A percentile compares a stretch with the other conserved stretches of the same genome.
Conservation (phyloP, 2,888 invertebrate genomes). For the Acrobasis repandana region DNA sequence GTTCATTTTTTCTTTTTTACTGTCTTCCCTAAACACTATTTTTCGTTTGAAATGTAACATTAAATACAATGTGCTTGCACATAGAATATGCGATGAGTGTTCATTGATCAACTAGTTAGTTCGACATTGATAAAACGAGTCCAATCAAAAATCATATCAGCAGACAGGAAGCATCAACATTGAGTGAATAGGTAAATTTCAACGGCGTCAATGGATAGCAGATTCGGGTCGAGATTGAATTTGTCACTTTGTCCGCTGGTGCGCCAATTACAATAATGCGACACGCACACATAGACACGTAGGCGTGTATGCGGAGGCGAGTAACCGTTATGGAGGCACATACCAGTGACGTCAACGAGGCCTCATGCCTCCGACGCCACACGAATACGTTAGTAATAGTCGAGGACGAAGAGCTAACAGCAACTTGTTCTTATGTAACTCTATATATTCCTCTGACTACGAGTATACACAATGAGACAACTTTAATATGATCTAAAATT, state of each 20-base stretch:
- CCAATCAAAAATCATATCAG: conserved; percentile 33
- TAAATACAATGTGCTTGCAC: background rate
- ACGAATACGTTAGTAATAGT: conserved; percentile 71
- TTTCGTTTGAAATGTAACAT: background rate
- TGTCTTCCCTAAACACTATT: background rate
- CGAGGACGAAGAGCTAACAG: conserved; percentile 56
- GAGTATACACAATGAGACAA: background rate
- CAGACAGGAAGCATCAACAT: conserved; percentile 40
- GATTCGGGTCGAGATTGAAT: conserved; percentile 71
- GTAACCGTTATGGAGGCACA: conserved; percentile 82
- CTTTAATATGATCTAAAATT: conserved; percentile 20
- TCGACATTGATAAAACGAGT: conserved; percentile 25
- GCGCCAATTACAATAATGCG: conserved; percentile 66
- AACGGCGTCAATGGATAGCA: conserved; percentile 44
- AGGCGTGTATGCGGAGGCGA: conserved; percentile 71
- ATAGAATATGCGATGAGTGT: background rate
- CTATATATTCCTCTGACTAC: conserved; percentile 18
- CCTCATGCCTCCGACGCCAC: conserved; percentile 71
- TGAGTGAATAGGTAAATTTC: conserved; percentile 40
- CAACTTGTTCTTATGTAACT: conserved; percentile 37
- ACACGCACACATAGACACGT: conserved; percentile 49
- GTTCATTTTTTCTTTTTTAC: conserved; percentile 22
- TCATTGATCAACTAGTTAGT: conserved; percentile 5
- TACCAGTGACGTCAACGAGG: conserved; percentile 81
- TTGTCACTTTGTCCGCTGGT: conserved; percentile 60